phyloP scores from a whole-genome alignment of 2,888 invertebrate genomes.

The Rhorus exstirpatorius region DNA sequence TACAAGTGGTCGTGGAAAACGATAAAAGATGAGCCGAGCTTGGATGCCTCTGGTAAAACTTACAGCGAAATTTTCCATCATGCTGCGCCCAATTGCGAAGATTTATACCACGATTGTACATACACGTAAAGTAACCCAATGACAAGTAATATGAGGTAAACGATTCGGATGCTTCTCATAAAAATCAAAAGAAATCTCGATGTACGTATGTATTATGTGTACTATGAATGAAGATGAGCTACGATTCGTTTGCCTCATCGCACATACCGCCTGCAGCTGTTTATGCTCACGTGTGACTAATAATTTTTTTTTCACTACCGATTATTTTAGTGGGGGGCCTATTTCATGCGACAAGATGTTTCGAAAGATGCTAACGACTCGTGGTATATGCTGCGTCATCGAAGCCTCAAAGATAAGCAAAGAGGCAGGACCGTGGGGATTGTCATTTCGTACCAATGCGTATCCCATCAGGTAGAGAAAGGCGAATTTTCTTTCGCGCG shows the following conservation, averaged over 20 bases:
- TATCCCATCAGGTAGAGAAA: slow-evolving; percentile 54
- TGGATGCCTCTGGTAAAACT: slow-evolving; percentile 3
- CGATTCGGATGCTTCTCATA: not conserved
- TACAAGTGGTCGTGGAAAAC: slow-evolving; percentile 67
- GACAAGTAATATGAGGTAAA: not conserved
- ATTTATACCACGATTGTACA: slow-evolving; percentile 65
- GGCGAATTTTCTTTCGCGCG: not conserved
- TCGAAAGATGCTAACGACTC: slow-evolving; percentile 38
- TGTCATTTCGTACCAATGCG: slow-evolving; percentile 11
- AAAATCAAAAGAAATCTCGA: not conserved
- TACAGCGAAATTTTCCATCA: slow-evolving; percentile 62
- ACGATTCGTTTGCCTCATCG: no score
- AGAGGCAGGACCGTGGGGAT: slow-evolving; percentile 2
- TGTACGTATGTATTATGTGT: no score
- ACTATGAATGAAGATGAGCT: no score
- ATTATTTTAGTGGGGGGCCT: slow-evolving; percentile 22
- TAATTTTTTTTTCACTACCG: not conserved
- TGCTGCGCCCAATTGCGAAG: slow-evolving; percentile 67
- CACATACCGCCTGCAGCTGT: no score
- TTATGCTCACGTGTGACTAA: not conserved
- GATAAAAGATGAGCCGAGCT: not conserved
- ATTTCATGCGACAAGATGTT: slow-evolving; percentile 39
- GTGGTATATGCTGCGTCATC: slow-evolving; percentile 59
- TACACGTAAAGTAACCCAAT: slow-evolving; percentile 64
- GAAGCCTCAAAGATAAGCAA: slow-evolving; percentile 12